Evolutionary conservation across 2,888 invertebrate genomes (phyloP).

Genomic region (Labia minor): DNA sequence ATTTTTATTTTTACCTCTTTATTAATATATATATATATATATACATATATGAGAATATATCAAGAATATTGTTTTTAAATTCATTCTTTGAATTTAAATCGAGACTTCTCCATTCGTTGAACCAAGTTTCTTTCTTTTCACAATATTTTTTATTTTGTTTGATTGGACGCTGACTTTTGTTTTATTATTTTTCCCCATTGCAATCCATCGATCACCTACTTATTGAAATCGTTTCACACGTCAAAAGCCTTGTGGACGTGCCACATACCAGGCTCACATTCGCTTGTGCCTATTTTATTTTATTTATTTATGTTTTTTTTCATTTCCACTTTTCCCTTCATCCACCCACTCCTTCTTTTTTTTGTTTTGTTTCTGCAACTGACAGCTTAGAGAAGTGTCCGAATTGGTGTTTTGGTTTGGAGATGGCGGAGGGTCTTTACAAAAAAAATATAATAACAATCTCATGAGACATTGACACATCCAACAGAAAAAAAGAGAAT

Average conservation of each 20-base stretch:
- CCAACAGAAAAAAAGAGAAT: neutral
- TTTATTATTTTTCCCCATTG: neutral
- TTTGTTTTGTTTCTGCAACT: neutral
- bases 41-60: too few species aligned
- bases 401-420: neutral
- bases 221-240: slow-evolving; percentile 13
- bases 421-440: neutral
- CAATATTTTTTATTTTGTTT: too few species aligned
- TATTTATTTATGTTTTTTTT: slow-evolving; percentile 5
- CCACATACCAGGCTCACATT: neutral
- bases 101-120: too few species aligned
- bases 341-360: neutral
- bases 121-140: too few species aligned
- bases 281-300: neutral
- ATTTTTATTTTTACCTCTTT: too few species aligned
- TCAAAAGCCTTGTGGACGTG: neutral
- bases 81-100: too few species aligned
- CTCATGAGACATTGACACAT: neutral
- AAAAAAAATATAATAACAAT: neutral
- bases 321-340: neutral
- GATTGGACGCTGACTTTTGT: too few species aligned
- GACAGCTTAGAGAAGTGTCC: neutral
- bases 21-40: too few species aligned
- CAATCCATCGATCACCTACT: neutral
- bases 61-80: too few species aligned